Conservation (phyloP, 2,113 vertebrate genomes). For the Gulo gulo region DNA sequence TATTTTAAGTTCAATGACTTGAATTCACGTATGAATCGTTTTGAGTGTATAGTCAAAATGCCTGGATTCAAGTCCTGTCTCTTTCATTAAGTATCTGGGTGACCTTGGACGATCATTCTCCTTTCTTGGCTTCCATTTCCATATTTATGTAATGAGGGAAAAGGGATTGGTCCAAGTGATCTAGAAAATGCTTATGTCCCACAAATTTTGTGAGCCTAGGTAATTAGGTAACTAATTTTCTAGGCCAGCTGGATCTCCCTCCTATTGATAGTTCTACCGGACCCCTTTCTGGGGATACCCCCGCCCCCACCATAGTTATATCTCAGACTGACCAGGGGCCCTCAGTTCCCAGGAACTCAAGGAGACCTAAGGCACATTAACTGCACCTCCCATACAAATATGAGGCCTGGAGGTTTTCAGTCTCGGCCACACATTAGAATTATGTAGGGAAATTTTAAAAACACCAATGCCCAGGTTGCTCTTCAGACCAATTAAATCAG, state of each 20-base stretch:
- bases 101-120: background rate
- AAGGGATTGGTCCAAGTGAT: background rate
- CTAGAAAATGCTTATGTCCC: background rate
- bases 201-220: background rate
- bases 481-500: background rate
- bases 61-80: background rate
- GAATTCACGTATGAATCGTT: background rate
- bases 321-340: background rate
- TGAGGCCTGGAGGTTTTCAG: background rate
- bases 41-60: conserved; percentile 4
- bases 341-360: background rate
- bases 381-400: background rate
- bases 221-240: background rate
- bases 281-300: background rate
- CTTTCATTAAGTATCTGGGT: background rate
- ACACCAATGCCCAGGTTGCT: background rate
- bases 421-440: background rate
- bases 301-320: background rate
- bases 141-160: background rate
- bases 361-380: background rate
- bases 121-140: background rate
- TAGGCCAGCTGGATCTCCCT: background rate
- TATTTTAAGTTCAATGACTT: conserved; percentile 31
- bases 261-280: background rate
- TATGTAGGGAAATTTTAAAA: background rate